Evolutionary conservation across 2,797 vertebrate genomes (phyloP), one percentile per base, ranked within the genome.

Genomic region (Urophycis tenuis): DNA sequence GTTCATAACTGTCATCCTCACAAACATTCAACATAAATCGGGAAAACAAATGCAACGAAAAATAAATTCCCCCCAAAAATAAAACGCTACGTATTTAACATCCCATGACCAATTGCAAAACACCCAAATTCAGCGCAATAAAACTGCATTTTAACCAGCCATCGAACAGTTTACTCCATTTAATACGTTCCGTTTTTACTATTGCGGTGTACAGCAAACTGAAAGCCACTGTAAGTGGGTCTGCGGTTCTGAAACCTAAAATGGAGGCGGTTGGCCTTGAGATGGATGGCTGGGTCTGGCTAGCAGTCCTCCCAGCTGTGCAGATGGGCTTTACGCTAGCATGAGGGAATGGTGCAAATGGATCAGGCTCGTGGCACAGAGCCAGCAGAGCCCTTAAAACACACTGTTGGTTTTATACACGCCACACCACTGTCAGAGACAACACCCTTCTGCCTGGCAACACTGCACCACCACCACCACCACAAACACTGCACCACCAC

Each of bases 261-360:
- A 94, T 93, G 93, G 93, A 92, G 77, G 93, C 89, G 88, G 85
- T 87, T 85, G 85, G 85, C 76, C 89, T 87, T 78, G 82, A 89
- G 81, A 71, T 67, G 60, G 60, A 67, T 29, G 60, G 45, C 45
- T 49, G 45, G 53, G 78, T 89, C 86, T 89, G 81, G 79, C 86
- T 85, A 84, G 87, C 87, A 80, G 84, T 84, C 82, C 80, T 87
- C 87, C 89, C 90, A 92, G 91, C 89, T 91, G 90, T 89, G 85
- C 85, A 87, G 83, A 81, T 84, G 87, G 86, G 88, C 86, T 86
- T 85, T 81, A 82, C 74, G 72, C 78, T 76, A 77, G 78, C 77
- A 82, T 76, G 81, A 82, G 82, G 39, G 79, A 79, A 81, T 34
- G 67, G 82, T 82, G 82, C 34, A 75, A 81, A 81, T 30, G 33